Evolutionary conservation across 1,140 invertebrate genomes (phyloP), one percentile per base, ranked within the genome.

Genomic region (Ceratina australensis): DNA sequence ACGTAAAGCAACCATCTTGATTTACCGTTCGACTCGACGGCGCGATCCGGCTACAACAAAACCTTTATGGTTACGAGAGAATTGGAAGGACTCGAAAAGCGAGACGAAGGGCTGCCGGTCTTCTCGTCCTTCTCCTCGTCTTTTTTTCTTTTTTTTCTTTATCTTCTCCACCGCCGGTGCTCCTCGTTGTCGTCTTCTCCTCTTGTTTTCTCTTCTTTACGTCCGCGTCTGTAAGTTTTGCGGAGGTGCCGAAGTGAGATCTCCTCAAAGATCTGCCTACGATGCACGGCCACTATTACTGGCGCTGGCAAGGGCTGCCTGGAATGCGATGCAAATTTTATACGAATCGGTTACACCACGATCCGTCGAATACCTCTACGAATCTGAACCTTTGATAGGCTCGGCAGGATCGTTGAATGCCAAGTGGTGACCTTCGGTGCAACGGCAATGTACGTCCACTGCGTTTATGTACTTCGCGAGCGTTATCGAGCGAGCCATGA

Each of bases 1-100:
- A 83, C 82, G 82, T 85, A 87, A 87, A 89, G 83, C 84, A 79
- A 77, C 78, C 86, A 87, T 87, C 87, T 88, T 83, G 84, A 89
- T 88, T 82, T 84, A 86, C 72, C 68, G 80, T 78, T 69, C 75
- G 61, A 33, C 73, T 67, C 47, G 54, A 64, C 63, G 64, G 67
- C 72, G 49, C 72, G 49, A 73, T 72, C 68, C 47, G 52, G 52
- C 63, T n/a, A 24, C 78, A 76, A 76, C 78, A 68, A 79, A 79
- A 79, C 63, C 72, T 74, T 76, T 79, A 81, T 73, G 78, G 72
- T 63, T 50, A 64, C 80, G 78, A 73, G 68, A 76, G 64, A 56
- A 75, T 75, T 80, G 59, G 67, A 75, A 57, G 60, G 50, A 72
- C 24, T 72, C 60, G 76, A 74, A 75, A 80, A 72, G 61, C 67